phyloP scores from a whole-genome alignment of 2,797 vertebrate genomes.

The Percopsis omiscomaycus region DNA sequence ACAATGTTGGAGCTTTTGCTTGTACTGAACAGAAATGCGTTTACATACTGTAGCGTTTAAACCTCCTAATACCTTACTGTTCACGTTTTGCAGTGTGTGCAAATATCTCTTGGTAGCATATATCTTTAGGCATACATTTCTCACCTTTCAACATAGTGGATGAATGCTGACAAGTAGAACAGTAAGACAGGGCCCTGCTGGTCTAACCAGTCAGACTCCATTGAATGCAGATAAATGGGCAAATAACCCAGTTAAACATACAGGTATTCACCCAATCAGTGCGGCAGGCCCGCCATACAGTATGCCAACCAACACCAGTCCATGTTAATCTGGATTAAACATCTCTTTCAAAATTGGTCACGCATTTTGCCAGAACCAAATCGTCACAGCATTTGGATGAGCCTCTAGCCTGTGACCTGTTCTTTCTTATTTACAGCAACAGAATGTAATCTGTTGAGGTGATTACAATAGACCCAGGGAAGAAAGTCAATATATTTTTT shows the following conservation, averaged over 20 bases:
- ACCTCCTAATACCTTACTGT: conserved; percentile 17
- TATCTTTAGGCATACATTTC: not conserved
- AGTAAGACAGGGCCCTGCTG: conserved; percentile 57
- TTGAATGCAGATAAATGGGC: conserved; percentile 61
- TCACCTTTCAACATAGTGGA: conserved; percentile 10
- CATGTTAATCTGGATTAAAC: no score
- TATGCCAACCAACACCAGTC: no score
- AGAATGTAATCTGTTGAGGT: conserved; percentile 45
- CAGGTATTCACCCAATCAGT: conserved; percentile 32
- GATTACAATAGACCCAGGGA: conserved; percentile 39
- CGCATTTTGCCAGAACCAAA: conserved; percentile 14
- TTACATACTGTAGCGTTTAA: conserved; percentile 18
- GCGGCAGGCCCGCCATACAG: not conserved
- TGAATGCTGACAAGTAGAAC: not conserved
- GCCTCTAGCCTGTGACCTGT: conserved; percentile 20
- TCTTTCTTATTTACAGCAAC: conserved; percentile 18
- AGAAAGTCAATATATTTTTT: conserved; percentile 51
- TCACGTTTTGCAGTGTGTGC: conserved; percentile 12
- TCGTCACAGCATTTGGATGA: conserved; percentile 8
- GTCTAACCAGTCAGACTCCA: conserved; percentile 21
- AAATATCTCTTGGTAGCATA: not conserved
- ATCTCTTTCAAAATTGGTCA: not conserved
- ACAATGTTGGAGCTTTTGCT: conserved; percentile 7
- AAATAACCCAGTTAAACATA: conserved; percentile 29
- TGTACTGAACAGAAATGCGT: conserved; percentile 7